Evolutionary conservation across 2,797 vertebrate genomes (phyloP).

Genomic region (Pipistrellus pipistrellus): DNA sequence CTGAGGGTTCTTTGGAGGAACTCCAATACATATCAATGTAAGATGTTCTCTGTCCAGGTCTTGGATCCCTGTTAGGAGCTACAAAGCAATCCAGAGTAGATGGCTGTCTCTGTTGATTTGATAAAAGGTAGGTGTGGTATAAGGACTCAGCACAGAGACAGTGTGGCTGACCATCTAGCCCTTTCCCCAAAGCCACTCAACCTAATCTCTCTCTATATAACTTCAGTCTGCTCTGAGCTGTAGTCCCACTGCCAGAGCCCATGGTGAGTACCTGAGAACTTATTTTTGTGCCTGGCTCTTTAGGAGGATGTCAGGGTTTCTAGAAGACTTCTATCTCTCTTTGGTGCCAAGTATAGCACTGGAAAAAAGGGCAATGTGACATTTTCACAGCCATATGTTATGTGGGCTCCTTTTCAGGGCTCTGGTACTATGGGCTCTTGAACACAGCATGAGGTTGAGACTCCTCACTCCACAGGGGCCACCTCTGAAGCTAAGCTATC

Average conservation of each 20-base stretch:
- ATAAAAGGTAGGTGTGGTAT: not conserved
- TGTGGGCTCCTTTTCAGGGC: too few species aligned
- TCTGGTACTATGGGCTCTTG: too few species aligned
- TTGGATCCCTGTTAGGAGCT: too few species aligned
- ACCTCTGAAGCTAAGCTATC: not conserved
- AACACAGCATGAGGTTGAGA: not conserved
- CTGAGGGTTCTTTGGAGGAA: too few species aligned
- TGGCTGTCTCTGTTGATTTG: too few species aligned
- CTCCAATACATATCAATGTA: too few species aligned
- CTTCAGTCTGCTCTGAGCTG: not conserved
- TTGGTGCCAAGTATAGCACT: too few species aligned
- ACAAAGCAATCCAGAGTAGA: too few species aligned
- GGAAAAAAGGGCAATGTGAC: too few species aligned
- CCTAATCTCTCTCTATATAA: not conserved
- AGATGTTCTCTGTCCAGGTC: too few species aligned
- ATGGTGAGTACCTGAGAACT: not conserved
- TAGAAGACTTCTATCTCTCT: too few species aligned
- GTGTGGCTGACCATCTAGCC: not conserved
- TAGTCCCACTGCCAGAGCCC: not conserved
- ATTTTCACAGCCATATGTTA: too few species aligned
- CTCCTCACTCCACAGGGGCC: not conserved
- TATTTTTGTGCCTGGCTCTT: not conserved
- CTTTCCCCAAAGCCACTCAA: not conserved
- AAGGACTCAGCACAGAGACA: not conserved
- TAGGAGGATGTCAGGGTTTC: not conserved